Evolutionary conservation across 2,888 invertebrate genomes (phyloP).

Genomic region (Stenichneumon culpator): DNA sequence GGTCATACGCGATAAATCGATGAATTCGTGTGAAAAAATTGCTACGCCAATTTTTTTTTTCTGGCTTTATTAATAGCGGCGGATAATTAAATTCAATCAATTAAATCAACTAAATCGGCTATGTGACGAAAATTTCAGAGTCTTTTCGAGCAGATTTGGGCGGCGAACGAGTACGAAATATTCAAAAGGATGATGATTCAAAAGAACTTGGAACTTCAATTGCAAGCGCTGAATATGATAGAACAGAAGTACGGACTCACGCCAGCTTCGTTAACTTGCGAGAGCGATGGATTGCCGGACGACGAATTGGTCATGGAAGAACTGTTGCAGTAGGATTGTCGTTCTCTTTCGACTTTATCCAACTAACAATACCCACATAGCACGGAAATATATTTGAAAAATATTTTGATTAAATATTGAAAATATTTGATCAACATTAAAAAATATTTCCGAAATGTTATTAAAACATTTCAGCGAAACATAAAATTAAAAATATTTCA

Average conservation of each 20-base stretch:
- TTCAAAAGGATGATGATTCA: conserved; percentile 97
- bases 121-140: conserved; percentile 82
- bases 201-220: conserved; percentile 95
- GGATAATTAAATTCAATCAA: background rate
- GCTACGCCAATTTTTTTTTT: background rate
- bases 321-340: conserved; percentile 86
- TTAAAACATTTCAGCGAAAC: too few species aligned
- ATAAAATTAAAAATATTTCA: too few species aligned
- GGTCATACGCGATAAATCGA: background rate
- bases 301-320: conserved; percentile 88
- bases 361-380: background rate
- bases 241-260: conserved; percentile 91
- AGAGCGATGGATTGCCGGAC: conserved; percentile 83
- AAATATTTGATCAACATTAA: too few species aligned
- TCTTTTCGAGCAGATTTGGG: conserved; percentile 94
- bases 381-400: too few species aligned
- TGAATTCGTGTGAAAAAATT: background rate
- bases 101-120: background rate
- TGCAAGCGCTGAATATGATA: conserved; percentile 94
- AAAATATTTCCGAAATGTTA: too few species aligned
- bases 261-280: conserved; percentile 87
- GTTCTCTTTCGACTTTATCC: background rate
- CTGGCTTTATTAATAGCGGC: background rate
- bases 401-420: too few species aligned
- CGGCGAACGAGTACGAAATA: conserved; percentile 95